Evolutionary conservation across 2,888 invertebrate species (phyloP), one percentile per base, ranked within the genome.

Genomic region (Amphipyra tragopoginis): DNA sequence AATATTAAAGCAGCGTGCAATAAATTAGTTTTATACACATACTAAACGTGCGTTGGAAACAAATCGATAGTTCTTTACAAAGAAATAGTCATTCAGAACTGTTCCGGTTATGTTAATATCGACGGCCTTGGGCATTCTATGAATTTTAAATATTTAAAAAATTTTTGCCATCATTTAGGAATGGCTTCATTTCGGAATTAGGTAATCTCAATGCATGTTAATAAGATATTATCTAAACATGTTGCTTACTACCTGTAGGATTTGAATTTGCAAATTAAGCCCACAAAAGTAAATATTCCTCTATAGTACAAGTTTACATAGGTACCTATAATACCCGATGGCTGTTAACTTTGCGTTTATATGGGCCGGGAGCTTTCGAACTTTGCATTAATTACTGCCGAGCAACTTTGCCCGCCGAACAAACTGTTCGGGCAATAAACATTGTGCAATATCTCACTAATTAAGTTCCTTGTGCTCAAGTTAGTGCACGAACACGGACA

Each of bases 381-480:
- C 79, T 85, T 70, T 69, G 67, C 69, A 71, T 76, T 79, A 79
- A 79, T 80, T 79, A 79, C 69, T 45, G 61, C 66, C 63, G 54
- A 72, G 66, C 63, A 80, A 79, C 80, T 77, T 77, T 58, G 60
- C 40, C 67, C 63, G 59, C 65, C 58, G 52, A 67, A 68, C 67
- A 77, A 69, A 77, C 72, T 65, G 72, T 80, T 79, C 72, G 64
- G 75, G 79, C 80, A 85, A 86, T 89, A 87, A 89, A 89, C 88
- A 86, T 83, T 85, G 82, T 77, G 80, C 86, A 85, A 87, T 88
- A 87, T 84, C 82, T 83, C 81, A 82, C 84, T 87, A 88, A 89
- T 87, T 86, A 84, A 83, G 80, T 82, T 82, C 75, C 75, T 71
- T 77, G 79, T 76, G 39, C 60, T 63, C 47, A 75, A 74, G 56